Percentiles rank a stretch among this genome's conserved stretches.
Conservation (phyloP, 64 coral and sea anemone genomes). For the Montipora efflorescens region DNA sequence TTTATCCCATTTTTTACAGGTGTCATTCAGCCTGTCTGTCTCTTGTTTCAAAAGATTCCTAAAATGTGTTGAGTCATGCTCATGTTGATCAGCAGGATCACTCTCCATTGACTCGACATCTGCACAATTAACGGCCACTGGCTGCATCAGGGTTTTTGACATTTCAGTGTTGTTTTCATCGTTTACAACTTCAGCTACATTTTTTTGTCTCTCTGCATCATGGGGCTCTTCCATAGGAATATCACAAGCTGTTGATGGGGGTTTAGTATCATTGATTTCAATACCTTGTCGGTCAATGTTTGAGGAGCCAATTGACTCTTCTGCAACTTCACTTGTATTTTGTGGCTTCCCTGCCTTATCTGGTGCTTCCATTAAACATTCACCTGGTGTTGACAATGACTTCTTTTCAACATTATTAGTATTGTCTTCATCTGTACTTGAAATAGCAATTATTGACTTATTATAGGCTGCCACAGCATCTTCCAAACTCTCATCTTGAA, state of each 20-base stretch:
- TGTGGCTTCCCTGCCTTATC: not conserved
- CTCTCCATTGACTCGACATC: not conserved
- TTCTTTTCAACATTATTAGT: not conserved
- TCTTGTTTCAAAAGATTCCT: slow-evolving; percentile 76
- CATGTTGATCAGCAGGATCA: not conserved
- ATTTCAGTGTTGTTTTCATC: not conserved
- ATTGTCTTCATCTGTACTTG: not conserved
- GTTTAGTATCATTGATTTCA: no score
- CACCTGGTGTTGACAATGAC: not conserved
- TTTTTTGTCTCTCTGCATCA: not conserved
- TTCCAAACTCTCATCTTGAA: not conserved
- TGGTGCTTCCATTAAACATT: not conserved
- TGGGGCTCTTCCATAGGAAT: not conserved
- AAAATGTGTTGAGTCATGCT: slow-evolving; percentile 68
- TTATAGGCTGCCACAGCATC: slow-evolving; percentile 17
- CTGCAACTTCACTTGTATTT: not conserved
- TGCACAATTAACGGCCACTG: not conserved
- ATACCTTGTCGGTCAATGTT: no score
- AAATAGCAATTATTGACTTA: not conserved
- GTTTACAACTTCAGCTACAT: not conserved
- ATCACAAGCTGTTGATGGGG: not conserved
- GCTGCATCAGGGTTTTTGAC: not conserved
- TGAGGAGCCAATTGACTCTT: not conserved
- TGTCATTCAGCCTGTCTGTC: slow-evolving; percentile 74
- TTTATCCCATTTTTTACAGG: slow-evolving; percentile 79